Conservation (phyloP, 1,140 invertebrate genomes). For the Proctacanthus coquilletti region DNA sequence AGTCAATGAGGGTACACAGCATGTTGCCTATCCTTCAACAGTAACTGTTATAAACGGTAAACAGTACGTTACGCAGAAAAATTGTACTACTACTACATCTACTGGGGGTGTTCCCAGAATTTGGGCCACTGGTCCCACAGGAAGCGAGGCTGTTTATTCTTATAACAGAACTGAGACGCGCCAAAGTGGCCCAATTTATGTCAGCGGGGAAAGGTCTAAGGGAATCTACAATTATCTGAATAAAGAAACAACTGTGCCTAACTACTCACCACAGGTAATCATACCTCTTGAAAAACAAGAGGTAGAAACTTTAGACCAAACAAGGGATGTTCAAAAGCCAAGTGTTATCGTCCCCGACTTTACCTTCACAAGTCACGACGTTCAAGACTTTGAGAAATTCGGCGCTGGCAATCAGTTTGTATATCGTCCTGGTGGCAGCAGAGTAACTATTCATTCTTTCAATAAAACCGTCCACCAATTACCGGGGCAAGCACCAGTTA, state of each 20-base stretch:
- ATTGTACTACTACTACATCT: conserved; percentile 11
- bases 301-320: not conserved
- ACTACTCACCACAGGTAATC: conserved; percentile 17
- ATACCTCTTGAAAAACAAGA: conserved; percentile 5
- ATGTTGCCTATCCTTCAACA: conserved; percentile 22
- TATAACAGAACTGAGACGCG: too few species aligned
- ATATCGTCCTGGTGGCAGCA: conserved; percentile 10
- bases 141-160: too few species aligned
- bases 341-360: conserved; percentile 4
- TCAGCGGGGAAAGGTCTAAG: not conserved
- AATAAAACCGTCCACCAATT: conserved; percentile 19
- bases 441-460: conserved; percentile 11
- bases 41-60: conserved; percentile 24
- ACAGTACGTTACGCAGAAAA: conserved; percentile 23
- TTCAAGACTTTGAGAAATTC: not conserved
- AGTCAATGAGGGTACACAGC: conserved; percentile 20
- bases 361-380: not conserved
- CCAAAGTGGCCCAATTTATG: too few species aligned
- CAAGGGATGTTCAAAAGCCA: conserved; percentile 3
- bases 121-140: too few species aligned
- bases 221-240: not conserved
- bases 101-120: too few species aligned
- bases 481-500: conserved; percentile 16
- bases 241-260: conserved; percentile 16
- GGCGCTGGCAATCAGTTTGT: not conserved